Evolutionary conservation across 2,113 vertebrate genomes (phyloP).

Genomic region (Apodemus speciosus): DNA sequence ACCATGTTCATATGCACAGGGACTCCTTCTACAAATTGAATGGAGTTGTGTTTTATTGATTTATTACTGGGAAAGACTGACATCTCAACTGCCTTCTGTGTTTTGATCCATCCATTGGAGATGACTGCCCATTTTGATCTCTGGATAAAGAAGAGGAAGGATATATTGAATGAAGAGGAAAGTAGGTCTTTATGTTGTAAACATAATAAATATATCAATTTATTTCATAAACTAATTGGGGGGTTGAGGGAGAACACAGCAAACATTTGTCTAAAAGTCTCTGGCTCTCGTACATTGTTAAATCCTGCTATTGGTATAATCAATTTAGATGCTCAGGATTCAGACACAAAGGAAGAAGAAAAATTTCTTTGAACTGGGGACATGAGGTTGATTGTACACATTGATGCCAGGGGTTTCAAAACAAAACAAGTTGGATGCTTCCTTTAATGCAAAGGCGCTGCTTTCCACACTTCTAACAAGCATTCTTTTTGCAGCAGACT

Average conservation of each 20-base stretch:
- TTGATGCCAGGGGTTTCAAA: conserved; percentile 23
- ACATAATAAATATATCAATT: conserved; percentile 22
- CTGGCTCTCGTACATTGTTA: not conserved
- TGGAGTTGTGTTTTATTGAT: not conserved
- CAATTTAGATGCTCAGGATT: conserved; percentile 16
- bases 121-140: not conserved
- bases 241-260: not conserved
- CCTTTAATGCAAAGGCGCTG: conserved; percentile 63
- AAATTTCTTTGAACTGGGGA: not conserved
- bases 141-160: not conserved
- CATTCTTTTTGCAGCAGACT: conserved; percentile 66
- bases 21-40: conserved; percentile 11
- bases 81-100: not conserved
- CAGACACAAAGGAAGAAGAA: not conserved
- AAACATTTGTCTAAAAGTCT: not conserved
- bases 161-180: not conserved
- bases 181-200: not conserved
- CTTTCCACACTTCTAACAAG: conserved; percentile 67
- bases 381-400: not conserved
- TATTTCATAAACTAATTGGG: not conserved
- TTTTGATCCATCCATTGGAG: not conserved
- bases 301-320: not conserved
- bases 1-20: not conserved
- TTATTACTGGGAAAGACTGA: not conserved
- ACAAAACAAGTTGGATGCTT: conserved; percentile 61